Percentiles rank a stretch among this genome's conserved stretches.
Conservation (phyloP, 2,888 invertebrate genomes). For the Polia nebulosa region DNA sequence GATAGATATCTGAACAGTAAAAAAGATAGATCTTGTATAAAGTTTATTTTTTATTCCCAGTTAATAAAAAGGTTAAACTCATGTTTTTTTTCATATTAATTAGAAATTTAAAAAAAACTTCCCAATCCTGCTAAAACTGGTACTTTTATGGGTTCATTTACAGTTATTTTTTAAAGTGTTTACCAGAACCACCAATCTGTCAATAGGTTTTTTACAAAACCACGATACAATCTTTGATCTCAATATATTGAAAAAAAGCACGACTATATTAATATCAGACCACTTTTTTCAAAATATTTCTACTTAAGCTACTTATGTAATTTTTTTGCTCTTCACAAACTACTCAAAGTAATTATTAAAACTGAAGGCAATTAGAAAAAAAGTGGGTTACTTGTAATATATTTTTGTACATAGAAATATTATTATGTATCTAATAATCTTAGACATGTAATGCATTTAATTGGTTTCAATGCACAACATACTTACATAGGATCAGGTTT, state of each 20-base stretch:
- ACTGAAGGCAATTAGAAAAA: constrained; percentile 36
- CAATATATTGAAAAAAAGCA: constrained; percentile 34
- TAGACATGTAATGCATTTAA: constrained; percentile 20
- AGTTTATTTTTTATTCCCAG: no score
- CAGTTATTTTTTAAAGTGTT: constrained; percentile 7
- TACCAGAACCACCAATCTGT: constrained; percentile 9
- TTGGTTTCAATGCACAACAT: constrained; percentile 13
- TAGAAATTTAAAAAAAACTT: background rate
- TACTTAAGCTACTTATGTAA: constrained; percentile 20
- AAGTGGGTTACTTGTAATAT: constrained; percentile 23
- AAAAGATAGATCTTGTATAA: no score
- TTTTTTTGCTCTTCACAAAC: constrained; percentile 38
- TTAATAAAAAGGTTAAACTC: no score
- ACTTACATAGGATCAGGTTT: background rate
- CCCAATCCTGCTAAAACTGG: background rate
- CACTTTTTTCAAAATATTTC: constrained; percentile 35
- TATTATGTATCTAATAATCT: constrained; percentile 12
- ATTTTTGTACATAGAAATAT: constrained; percentile 25
- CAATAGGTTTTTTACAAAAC: constrained; percentile 30
- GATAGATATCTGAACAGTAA: background rate
- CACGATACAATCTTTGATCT: constrained; percentile 37
- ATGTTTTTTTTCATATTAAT: constrained; percentile 1
- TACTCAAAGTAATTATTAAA: constrained; percentile 43
- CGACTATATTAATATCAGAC: constrained; percentile 8
- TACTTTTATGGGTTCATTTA: background rate